These are phyloP conservation scores for Sebastes hubbsi DNA, from an alignment of 2,797 vertebrate genomes.

Conservation along the genomic window DNA sequence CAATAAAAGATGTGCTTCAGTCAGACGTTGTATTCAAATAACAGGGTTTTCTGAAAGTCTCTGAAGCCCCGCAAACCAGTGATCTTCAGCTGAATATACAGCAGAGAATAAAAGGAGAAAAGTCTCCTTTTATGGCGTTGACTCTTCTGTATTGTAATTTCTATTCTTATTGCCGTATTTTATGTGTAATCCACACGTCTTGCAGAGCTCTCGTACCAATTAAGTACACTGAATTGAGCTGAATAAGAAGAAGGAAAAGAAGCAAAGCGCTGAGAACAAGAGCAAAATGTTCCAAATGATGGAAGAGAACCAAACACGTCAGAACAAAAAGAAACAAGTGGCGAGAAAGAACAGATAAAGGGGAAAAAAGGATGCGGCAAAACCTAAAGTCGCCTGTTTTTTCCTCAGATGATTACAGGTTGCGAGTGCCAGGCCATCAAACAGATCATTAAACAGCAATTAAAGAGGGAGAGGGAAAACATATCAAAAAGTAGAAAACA, in stretches of 20 bases:
- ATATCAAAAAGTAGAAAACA: constrained; percentile 59
- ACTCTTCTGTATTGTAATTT: constrained; percentile 11
- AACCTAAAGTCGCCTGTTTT: constrained; percentile 47
- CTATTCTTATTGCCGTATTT: constrained; percentile 6
- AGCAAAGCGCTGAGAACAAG: neutral
- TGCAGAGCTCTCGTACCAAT: neutral
- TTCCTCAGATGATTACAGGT: constrained; percentile 59
- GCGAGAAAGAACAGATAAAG: constrained; percentile 48
- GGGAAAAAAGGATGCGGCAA: constrained; percentile 51
- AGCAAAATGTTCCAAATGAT: constrained; percentile 15
- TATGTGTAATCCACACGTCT: neutral
- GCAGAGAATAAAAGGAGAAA: constrained; percentile 6
- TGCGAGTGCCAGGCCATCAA: constrained; percentile 54
- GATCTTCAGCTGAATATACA: constrained; percentile 27
- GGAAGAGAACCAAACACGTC: constrained; percentile 11
- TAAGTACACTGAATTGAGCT: neutral
- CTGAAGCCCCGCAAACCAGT: constrained; percentile 30
- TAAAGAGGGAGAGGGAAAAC: constrained; percentile 57
- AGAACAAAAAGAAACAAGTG: constrained; percentile 47
- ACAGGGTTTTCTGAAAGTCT: constrained; percentile 31
- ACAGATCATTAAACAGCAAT: constrained; percentile 69
- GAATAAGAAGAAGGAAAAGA: neutral
- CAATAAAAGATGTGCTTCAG: constrained; percentile 46
- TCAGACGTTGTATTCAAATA: constrained; percentile 43
- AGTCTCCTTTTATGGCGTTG: neutral